phyloP scores from a whole-genome alignment of 2,888 invertebrate species.

The Tetranychus truncatus region DNA sequence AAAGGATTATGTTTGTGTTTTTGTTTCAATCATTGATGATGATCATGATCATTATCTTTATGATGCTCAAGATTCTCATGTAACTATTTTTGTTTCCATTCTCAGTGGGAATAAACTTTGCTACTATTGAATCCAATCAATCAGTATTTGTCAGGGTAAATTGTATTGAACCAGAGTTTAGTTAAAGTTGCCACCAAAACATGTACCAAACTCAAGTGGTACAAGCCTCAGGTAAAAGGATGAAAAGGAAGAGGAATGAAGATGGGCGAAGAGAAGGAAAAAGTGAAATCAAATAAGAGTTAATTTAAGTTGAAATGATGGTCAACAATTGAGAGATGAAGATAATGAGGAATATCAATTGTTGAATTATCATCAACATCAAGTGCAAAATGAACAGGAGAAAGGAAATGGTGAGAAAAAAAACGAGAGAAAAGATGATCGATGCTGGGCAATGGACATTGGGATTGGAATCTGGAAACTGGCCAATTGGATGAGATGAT shows the following conservation, averaged over 20 bases:
- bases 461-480: background rate
- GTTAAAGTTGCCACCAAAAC: background rate
- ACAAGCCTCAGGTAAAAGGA: background rate
- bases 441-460: background rate
- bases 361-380: too few relatives aligned
- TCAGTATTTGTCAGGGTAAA: background rate
- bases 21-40: too few relatives aligned
- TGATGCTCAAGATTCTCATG: too few relatives aligned
- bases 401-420: background rate
- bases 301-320: background rate
- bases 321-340: background rate
- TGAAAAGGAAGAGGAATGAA: background rate
- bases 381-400: too few relatives aligned
- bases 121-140: background rate
- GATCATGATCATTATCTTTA: too few relatives aligned
- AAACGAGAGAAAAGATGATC: background rate
- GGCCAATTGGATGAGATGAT: background rate
- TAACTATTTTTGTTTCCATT: too few relatives aligned
- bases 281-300: too few relatives aligned
- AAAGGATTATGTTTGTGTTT: too few relatives aligned
- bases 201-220: background rate
- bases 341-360: background rate
- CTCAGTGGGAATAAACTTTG: too few relatives aligned
- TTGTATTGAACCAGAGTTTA: background rate
- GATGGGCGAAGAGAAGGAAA: background rate